Percentiles rank a stretch among this genome's conserved stretches.
These are phyloP conservation scores for Chloebia gouldiae DNA, from an alignment of 2,113 vertebrate species.

Conservation along the genomic window DNA sequence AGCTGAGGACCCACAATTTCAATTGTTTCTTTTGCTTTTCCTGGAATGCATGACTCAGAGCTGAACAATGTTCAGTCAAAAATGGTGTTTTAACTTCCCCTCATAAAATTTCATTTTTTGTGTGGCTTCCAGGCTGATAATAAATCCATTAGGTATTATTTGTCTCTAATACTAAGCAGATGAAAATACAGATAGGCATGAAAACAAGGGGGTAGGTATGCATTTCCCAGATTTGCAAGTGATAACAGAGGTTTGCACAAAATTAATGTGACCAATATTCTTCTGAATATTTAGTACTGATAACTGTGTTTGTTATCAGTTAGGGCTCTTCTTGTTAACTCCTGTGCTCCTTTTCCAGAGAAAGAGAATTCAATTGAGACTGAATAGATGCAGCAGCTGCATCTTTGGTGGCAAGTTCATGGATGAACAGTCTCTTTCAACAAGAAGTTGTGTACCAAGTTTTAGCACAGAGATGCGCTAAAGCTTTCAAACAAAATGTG, in stretches of 20 bases:
- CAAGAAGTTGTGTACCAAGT: neutral
- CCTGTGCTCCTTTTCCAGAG: neutral
- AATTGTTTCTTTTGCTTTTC: neutral
- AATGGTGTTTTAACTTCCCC: neutral
- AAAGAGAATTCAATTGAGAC: neutral
- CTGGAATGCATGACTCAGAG: slow-evolving; percentile 23
- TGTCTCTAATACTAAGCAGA: neutral
- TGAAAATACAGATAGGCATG: neutral
- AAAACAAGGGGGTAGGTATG: neutral
- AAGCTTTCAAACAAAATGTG: neutral
- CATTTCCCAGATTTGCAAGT: neutral
- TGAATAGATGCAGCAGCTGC: neutral
- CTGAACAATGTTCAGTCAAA: neutral
- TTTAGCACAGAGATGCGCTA: neutral
- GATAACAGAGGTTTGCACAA: neutral
- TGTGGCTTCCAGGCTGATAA: neutral
- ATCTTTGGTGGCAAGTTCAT: neutral
- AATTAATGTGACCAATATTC: neutral
- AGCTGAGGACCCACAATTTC: neutral
- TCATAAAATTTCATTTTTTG: neutral
- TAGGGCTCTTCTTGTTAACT: neutral
- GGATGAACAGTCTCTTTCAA: neutral
- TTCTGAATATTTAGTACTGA: neutral
- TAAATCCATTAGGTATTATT: neutral
- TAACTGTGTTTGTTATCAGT: neutral